These are phyloP conservation scores for Euphonia xanthogaster DNA, from an alignment of 2,797 vertebrate species.

Conservation along the genomic window DNA sequence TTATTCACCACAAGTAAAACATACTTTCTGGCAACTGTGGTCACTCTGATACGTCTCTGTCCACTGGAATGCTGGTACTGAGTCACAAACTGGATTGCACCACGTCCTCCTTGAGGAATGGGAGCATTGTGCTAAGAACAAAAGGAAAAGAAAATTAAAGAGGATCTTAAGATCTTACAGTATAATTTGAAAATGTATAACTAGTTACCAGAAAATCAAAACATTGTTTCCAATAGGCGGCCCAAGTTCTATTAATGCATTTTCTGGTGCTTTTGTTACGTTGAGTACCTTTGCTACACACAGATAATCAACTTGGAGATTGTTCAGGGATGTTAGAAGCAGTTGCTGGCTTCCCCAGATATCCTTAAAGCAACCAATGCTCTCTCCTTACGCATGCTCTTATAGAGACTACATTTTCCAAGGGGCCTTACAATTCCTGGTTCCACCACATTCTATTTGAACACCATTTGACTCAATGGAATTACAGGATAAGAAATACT, in stretches of 20 bases:
- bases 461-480: background rate
- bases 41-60: constrained; percentile 91
- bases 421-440: background rate
- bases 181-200: background rate
- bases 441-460: background rate
- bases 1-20: background rate
- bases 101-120: constrained; percentile 93
- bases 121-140: constrained; percentile 89
- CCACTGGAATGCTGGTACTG: constrained; percentile 96
- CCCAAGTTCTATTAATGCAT: background rate
- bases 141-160: background rate
- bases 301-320: background rate
- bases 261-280: background rate
- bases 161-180: background rate
- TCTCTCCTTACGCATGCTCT: background rate
- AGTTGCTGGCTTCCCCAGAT: background rate
- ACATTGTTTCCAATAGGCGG: background rate
- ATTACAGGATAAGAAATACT: background rate
- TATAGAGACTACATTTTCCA: background rate
- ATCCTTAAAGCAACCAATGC: background rate
- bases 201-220: background rate
- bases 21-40: constrained; percentile 92
- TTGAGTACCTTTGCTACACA: background rate
- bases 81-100: constrained; percentile 92
- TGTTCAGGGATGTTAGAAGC: background rate